phyloP scores from a whole-genome alignment of 2,888 invertebrate genomes.

The Autographa gamma region DNA sequence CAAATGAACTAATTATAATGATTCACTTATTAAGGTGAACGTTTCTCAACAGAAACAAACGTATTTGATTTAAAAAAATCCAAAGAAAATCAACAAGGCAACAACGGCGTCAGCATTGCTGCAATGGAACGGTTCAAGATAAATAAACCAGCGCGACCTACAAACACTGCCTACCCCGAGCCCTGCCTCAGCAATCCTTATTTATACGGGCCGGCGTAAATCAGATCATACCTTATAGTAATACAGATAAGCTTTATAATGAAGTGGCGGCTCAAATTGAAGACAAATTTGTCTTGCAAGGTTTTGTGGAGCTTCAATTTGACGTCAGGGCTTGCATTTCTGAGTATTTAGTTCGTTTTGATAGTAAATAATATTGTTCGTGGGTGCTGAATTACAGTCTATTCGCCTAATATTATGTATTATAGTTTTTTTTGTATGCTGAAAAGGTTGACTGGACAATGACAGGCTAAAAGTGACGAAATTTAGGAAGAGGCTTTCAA shows the following conservation, averaged over 20 bases:
- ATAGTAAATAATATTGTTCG: background rate
- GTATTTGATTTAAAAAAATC: background rate
- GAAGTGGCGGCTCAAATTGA: background rate
- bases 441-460: too few relatives aligned
- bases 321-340: background rate
- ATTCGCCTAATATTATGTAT: background rate
- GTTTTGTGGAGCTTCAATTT: background rate
- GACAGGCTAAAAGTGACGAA: too few relatives aligned
- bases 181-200: slow-evolving; percentile 42
- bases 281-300: slow-evolving; percentile 1
- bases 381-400: background rate
- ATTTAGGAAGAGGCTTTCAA: too few relatives aligned
- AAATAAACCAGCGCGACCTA: slow-evolving; percentile 46
- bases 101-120: slow-evolving; percentile 14
- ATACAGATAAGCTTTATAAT: slow-evolving; percentile 1
- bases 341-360: background rate
- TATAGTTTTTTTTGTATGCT: too few relatives aligned
- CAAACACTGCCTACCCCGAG: slow-evolving; percentile 33
- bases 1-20: too few relatives aligned
- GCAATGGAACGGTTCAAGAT: slow-evolving; percentile 16
- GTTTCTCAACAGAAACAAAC: background rate
- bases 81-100: background rate
- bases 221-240: slow-evolving; percentile 21
- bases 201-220: slow-evolving; percentile 38
- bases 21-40: too few relatives aligned